Conservation (phyloP, 2,113 vertebrate species). For the Oceanodroma tethys region DNA sequence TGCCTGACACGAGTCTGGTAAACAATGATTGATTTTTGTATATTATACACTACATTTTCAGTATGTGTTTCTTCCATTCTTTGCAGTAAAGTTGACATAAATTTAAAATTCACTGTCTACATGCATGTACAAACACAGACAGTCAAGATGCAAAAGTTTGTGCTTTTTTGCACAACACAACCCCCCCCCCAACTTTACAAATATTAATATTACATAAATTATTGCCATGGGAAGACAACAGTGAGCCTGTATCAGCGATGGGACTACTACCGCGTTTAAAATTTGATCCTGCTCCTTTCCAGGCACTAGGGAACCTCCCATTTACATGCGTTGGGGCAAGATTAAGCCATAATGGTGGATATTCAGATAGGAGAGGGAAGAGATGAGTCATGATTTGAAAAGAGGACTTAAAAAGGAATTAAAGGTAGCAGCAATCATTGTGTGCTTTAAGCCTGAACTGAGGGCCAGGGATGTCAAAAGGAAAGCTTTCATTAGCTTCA, state of each 20-base stretch:
- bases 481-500: conserved; percentile 37
- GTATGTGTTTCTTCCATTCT: neutral
- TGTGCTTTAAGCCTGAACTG: neutral
- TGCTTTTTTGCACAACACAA: neutral
- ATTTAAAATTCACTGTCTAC: neutral
- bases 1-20: neutral
- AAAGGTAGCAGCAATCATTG: conserved; percentile 24
- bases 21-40: neutral
- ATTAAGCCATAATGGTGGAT: neutral
- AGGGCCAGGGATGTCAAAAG: conserved; percentile 1
- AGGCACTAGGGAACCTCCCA: neutral
- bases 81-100: neutral
- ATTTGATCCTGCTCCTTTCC: neutral
- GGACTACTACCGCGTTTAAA: neutral
- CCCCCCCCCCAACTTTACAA: neutral
- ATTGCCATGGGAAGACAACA: neutral
- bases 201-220: neutral
- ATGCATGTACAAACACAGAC: neutral
- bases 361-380: neutral
- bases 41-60: neutral
- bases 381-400: conserved; percentile 23
- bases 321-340: neutral
- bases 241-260: neutral
- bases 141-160: neutral
- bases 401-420: conserved; percentile 32